Conservation (phyloP, 2,797 vertebrate genomes). For the Helarctos malayanus region DNA sequence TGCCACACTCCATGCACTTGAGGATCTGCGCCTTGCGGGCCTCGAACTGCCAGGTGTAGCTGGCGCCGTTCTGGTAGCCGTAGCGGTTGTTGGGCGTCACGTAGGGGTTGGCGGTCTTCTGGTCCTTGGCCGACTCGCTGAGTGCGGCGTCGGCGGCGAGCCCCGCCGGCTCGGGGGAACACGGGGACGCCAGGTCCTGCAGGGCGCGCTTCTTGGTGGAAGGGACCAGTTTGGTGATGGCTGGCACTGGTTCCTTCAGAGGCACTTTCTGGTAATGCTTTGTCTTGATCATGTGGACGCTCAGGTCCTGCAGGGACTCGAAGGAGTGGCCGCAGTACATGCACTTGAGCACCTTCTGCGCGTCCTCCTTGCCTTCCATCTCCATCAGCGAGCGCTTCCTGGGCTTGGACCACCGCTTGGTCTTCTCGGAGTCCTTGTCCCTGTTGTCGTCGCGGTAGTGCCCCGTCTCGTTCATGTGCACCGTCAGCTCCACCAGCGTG, state of each 20-base stretch:
- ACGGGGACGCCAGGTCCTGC: conserved; percentile 95
- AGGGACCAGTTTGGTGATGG: conserved; percentile 97
- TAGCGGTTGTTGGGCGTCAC: conserved; percentile 99
- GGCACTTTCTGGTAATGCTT: conserved; percentile 99
- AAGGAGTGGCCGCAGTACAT: conserved; percentile 99
- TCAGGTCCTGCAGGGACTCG: conserved; percentile 98
- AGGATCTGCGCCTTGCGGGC: conserved; percentile 99
- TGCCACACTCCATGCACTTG: conserved; percentile 99
- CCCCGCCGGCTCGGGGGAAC: conserved; percentile 95
- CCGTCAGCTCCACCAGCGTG: conserved; percentile 97
- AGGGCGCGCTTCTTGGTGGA: conserved; percentile 97
- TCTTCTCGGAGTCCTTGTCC: conserved; percentile 96
- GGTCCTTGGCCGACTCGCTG: conserved; percentile 95
- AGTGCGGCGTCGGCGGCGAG: conserved; percentile 89
- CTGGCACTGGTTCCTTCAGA: conserved; percentile 99
- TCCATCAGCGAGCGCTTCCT: conserved; percentile 98
- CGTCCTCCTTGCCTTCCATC: conserved; percentile 99
- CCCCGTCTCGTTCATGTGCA: conserved; percentile 99
- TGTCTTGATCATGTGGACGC: conserved; percentile 99
- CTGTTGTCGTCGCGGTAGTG: conserved; percentile 99
- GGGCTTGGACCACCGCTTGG: conserved; percentile 98
- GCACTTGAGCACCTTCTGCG: conserved; percentile 99
- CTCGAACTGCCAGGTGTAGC: conserved; percentile 99
- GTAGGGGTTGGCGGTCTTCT: conserved; percentile 96
- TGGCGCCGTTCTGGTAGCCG: conserved; percentile 99